These are phyloP conservation scores for Smittia sp. DNA, from an alignment of 2,888 invertebrate genomes.

Conservation along the genomic window DNA sequence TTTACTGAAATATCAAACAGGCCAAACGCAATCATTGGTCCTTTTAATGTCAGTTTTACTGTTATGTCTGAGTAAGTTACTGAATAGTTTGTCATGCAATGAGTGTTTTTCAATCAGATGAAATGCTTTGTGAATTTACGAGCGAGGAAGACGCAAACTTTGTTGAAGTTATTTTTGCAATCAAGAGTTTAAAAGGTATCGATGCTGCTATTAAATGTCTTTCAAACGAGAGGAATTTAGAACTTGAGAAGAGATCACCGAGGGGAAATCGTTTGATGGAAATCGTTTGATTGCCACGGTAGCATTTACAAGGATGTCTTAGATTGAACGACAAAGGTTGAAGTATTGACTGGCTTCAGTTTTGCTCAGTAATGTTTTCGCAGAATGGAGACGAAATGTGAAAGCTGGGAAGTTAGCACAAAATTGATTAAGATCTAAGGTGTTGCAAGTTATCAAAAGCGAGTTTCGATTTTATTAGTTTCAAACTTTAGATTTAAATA, in stretches of 20 bases:
- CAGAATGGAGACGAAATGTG: no score
- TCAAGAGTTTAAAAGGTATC: background rate
- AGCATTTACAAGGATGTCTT: background rate
- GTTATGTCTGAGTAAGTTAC: slow-evolving; percentile 23
- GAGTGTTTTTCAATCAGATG: slow-evolving; percentile 40
- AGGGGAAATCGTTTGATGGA: no score
- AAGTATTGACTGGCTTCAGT: no score
- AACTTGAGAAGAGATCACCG: background rate
- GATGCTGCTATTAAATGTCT: background rate
- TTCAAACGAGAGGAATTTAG: background rate
- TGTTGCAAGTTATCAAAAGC: no score
- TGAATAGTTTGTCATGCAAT: slow-evolving; percentile 33
- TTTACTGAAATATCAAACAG: slow-evolving; percentile 40
- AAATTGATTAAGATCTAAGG: no score
- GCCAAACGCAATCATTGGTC: slow-evolving; percentile 16
- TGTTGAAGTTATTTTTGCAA: background rate
- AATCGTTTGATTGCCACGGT: no score
- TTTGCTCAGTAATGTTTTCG: no score
- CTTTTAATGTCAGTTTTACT: slow-evolving; percentile 35
- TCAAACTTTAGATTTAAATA: no score
- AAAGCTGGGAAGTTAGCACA: no score
- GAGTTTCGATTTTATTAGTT: no score
- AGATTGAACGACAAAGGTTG: no score
- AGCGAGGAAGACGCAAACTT: background rate
- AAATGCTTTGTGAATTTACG: slow-evolving; percentile 33